These are phyloP conservation scores for Neogobius melanostomus DNA, from an alignment of 2,113 vertebrate species.

Conservation along the genomic window DNA sequence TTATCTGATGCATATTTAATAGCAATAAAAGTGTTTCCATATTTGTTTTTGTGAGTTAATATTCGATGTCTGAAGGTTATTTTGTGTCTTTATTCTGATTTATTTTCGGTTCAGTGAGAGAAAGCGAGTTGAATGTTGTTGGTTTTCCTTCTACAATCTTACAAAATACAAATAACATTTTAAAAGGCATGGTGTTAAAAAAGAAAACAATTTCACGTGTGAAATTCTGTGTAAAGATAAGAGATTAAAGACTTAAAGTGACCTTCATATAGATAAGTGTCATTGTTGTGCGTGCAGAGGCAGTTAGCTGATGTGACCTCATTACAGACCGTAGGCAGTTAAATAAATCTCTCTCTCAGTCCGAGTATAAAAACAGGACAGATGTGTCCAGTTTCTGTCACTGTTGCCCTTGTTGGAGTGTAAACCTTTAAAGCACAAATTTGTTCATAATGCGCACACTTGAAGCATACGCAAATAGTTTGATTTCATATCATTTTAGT, in stretches of 20 bases:
- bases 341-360: slow-evolving; percentile 48
- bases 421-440: slow-evolving; percentile 52
- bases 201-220: too few species aligned
- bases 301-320: slow-evolving; percentile 62
- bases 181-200: too few species aligned
- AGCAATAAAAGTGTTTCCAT: slow-evolving; percentile 59
- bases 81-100: neutral
- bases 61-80: neutral
- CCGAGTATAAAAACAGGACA: slow-evolving; percentile 43
- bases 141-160: too few species aligned
- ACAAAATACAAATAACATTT: too few species aligned
- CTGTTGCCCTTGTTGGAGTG: slow-evolving; percentile 39
- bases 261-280: neutral
- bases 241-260: too few species aligned
- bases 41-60: slow-evolving; percentile 23
- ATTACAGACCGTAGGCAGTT: slow-evolving; percentile 43
- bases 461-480: slow-evolving; percentile 21
- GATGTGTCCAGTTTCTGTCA: slow-evolving; percentile 49
- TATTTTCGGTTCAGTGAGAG: too few species aligned
- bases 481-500: neutral
- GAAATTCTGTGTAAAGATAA: too few species aligned
- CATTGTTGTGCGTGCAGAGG: slow-evolving; percentile 39
- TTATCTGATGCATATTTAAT: slow-evolving; percentile 48
- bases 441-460: slow-evolving; percentile 24
- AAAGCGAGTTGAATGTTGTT: too few species aligned